These are phyloP conservation scores for Melanotaenia maccullochi DNA, from an alignment of 2,797 vertebrate species.

Conservation along the genomic window DNA sequence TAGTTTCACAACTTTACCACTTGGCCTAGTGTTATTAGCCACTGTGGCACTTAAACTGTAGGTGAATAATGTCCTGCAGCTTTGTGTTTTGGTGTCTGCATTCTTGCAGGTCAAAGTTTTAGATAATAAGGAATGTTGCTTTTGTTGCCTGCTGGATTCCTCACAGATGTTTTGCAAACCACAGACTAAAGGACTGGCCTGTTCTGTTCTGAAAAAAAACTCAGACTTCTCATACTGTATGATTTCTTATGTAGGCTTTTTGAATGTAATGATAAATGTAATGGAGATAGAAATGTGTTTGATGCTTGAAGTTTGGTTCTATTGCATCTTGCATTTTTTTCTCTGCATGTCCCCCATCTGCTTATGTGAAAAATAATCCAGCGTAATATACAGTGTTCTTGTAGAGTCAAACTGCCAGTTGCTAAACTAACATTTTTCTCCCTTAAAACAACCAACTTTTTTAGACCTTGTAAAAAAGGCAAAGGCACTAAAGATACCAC, in stretches of 20 bases:
- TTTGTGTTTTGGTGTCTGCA: slow-evolving; percentile 13
- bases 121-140: slow-evolving; percentile 24
- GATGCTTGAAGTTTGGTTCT: not conserved
- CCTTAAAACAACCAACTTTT: slow-evolving; percentile 2
- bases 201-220: not conserved
- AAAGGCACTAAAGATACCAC: not conserved
- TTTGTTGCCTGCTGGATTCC: slow-evolving; percentile 2
- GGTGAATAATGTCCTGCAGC: slow-evolving; percentile 59
- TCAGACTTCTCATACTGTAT: not conserved
- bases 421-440: slow-evolving; percentile 11
- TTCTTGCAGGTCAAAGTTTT: slow-evolving; percentile 19
- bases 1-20: slow-evolving; percentile 41
- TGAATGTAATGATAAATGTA: not conserved
- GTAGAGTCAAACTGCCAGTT: slow-evolving; percentile 2
- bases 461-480: not conserved
- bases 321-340: slow-evolving; percentile 1
- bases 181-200: not conserved
- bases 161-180: not conserved
- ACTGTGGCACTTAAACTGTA: slow-evolving; percentile 46
- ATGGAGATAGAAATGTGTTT: slow-evolving; percentile 2
- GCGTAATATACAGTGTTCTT: slow-evolving; percentile 10
- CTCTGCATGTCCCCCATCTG: slow-evolving; percentile 2
- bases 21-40: slow-evolving; percentile 23
- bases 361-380: slow-evolving; percentile 28
- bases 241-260: not conserved